Conservation (phyloP, 2,888 invertebrate genomes). For the Seira sanloemensis region DNA sequence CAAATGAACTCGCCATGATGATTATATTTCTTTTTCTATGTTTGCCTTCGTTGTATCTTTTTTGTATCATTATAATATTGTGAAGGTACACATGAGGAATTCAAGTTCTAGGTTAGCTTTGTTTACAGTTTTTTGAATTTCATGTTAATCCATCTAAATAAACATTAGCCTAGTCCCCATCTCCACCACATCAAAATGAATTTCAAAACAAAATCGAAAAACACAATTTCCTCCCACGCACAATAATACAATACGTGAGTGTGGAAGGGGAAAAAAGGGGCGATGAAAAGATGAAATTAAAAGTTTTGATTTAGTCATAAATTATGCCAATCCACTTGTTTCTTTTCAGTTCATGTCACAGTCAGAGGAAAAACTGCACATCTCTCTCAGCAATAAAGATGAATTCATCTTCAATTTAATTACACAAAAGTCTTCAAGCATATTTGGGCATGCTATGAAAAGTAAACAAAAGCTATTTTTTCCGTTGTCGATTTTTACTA, state of each 20-base stretch:
- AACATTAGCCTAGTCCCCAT: background rate
- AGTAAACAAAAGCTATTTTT: no score
- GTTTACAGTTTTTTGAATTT: background rate
- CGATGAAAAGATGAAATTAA: background rate
- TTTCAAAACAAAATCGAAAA: background rate
- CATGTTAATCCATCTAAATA: background rate
- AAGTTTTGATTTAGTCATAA: background rate
- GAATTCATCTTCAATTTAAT: background rate
- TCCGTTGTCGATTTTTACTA: background rate
- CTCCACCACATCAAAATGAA: no score
- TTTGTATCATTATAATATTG: no score
- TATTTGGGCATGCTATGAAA: no score
- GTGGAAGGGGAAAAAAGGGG: background rate
- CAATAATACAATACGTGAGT: background rate
- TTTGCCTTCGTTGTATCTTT: no score
- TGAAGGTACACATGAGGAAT: no score
- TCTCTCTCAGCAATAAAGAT: background rate
- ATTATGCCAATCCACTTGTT: background rate
- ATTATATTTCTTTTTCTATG: background rate
- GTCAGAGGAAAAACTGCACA: background rate
- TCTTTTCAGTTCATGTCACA: background rate
- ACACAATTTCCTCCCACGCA: background rate
- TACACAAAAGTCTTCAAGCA: background rate
- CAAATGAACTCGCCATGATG: background rate
- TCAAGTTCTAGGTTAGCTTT: background rate